Conservation (phyloP, 2,113 vertebrate genomes). For the Microcebus griseorufus region DNA sequence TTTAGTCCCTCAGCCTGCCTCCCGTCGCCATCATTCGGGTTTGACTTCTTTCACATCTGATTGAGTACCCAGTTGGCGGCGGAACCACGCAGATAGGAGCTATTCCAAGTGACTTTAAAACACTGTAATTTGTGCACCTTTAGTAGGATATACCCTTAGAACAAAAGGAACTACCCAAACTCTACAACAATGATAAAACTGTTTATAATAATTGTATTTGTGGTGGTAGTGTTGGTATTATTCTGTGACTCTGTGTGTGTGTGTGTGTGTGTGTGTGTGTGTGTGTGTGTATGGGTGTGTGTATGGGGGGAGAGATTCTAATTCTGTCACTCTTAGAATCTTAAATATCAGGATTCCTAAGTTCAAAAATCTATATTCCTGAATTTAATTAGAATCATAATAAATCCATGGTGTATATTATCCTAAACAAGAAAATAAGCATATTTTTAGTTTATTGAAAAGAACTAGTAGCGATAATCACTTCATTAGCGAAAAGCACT, state of each 20-base stretch:
- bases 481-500: background rate
- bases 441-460: conserved; percentile 11
- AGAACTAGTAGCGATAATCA: background rate
- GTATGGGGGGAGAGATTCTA: background rate
- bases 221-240: background rate
- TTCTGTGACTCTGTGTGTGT: background rate
- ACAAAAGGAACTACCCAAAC: background rate
- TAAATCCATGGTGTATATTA: background rate
- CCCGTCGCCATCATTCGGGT: background rate
- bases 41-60: background rate
- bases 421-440: background rate
- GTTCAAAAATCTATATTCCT: background rate
- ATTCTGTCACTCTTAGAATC: background rate
- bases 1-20: background rate
- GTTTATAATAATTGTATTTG: background rate
- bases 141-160: background rate
- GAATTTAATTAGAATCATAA: conserved; percentile 12
- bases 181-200: background rate
- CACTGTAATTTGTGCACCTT: background rate
- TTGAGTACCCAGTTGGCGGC: background rate
- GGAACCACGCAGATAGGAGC: background rate
- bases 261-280: background rate
- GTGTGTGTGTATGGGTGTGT: too few species aligned
- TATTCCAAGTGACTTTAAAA: conserved; percentile 26
- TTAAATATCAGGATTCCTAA: conserved; percentile 4